Evolutionary conservation across 1,140 invertebrate species (phyloP), one percentile per base, ranked within the genome.

Genomic region (Ips typographus): DNA sequence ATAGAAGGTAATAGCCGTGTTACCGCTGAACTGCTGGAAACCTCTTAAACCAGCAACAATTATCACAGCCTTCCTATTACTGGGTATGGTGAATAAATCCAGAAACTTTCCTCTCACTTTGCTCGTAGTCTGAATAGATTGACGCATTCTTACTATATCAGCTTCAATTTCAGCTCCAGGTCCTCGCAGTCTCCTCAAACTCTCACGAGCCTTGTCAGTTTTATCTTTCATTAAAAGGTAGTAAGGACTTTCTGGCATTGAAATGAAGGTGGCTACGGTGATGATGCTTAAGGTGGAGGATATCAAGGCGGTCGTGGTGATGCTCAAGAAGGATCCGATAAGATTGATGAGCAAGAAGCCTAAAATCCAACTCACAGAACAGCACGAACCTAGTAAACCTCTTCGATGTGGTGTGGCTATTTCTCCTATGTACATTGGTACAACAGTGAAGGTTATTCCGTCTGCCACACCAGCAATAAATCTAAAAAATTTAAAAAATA

Each of bases 191-290:
- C 84, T 86, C 36, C 83, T 81, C 36, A 93, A 77, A 0, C 87
- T 84, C 58, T 80, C 80, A 43, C 83, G 82, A 0, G 91, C 91
- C 71, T 88, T 84, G 8, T 85, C 81, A 22, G 82, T 81, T 44
- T 83, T 78, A 2, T 86, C 84, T n/a, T 84, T 85, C 58, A 84
- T 85, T 0, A 86, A 81, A 42, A 87, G 82, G 72, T 87, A 93
- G 71, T 92, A 88, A 0, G 92, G 91, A 4, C 91, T 91, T 80
- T 94, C 92, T 0, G 91, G 91, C 83, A 93, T 88, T 73, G 85
- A 88, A 47, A 82, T 82, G 77, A 91, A 89, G 1, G 84, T 85
- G 0, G 89, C 68, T 6, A 89, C 82, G 69, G 90, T 88, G 1
- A 89, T 70, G 0, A 87, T 77, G 0, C 89, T 83, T 42, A 88